Evolutionary conservation across 2,113 vertebrate genomes (phyloP), one percentile per base, ranked within the genome.

Genomic region (Neolamprologus sp.): DNA sequence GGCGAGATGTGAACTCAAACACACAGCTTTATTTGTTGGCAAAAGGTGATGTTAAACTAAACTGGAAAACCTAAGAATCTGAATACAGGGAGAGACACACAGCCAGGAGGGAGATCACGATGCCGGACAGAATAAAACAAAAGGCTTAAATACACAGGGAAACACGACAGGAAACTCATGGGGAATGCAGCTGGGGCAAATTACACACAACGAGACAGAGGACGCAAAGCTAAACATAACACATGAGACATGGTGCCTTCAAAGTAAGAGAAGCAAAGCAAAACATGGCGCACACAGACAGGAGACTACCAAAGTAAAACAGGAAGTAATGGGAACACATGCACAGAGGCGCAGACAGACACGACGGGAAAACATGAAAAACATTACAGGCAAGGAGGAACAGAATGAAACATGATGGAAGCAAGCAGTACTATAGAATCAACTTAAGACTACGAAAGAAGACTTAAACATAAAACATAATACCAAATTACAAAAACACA

Each of bases 351-450:
- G 14, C 57, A 60, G 26, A 60, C 57, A 60, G 3, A 30, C 57
- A 60, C 5, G 0, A 17, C 3, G 57, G 55, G 57, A 0, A 30
- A 60, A 60, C 14, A 6, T 60, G 57, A 0, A 17, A 0, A 60
- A 60, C 57, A 30, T 60, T 0, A 60, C 26, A 60, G 26, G 5
- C 3, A 17, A 2, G 26, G 0, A 60, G 57, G 57, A 60, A 60
- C 57, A 60, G 57, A 60, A 17, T 30, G 26, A 60, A 60, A 60
- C 57, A 10, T 30, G 8, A 60, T 17, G 57, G 26, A 60, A 60
- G 57, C 14, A 17, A 60, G 26, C n/a, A n/a, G 8, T 2, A 60
- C 1, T 4, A 60, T 17, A 10, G 57, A 33, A 1, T 33, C 14
- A 3, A 33, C 5, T 30, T 33, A 4, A 33, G 28, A 33, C 57